Percentiles rank a stretch among this genome's conserved stretches.
phyloP scores from a whole-genome alignment of 2,888 invertebrate genomes.

The Colostygia pectinataria region DNA sequence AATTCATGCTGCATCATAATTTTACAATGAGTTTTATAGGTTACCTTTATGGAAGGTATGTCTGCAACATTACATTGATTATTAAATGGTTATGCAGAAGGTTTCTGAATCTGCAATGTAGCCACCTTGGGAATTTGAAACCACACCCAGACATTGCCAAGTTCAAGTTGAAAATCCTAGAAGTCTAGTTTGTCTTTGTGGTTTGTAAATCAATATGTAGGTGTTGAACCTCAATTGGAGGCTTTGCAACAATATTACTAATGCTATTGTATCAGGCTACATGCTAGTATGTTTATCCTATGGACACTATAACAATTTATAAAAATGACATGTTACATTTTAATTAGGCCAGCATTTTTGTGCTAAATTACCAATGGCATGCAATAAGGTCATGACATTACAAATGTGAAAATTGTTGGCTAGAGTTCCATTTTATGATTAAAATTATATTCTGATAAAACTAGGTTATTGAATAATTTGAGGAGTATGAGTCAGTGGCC shows the following conservation, averaged over 20 bases:
- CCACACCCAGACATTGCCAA: conserved; percentile 18
- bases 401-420: not conserved
- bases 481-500: too few species aligned
- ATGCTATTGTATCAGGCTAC: not conserved
- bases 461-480: too few species aligned
- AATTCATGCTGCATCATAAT: conserved; percentile 22
- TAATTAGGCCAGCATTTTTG: not conserved
- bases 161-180: conserved; percentile 10
- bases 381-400: conserved; percentile 1
- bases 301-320: not conserved
- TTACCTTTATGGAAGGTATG: conserved; percentile 11
- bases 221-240: not conserved
- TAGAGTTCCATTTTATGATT: not conserved
- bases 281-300: conserved; percentile 1
- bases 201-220: conserved; percentile 8
- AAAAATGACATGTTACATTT: not conserved
- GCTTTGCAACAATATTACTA: not conserved
- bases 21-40: conserved; percentile 14
- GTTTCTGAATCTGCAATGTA: not conserved
- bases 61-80: conserved; percentile 12
- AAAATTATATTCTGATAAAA: not conserved
- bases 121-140: conserved; percentile 9
- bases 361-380: conserved; percentile 4
- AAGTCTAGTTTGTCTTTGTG: conserved; percentile 3
- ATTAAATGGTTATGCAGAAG: conserved; percentile 11